These are phyloP conservation scores for Eurois occulta DNA, from an alignment of 2,888 invertebrate genomes.

Conservation along the genomic window DNA sequence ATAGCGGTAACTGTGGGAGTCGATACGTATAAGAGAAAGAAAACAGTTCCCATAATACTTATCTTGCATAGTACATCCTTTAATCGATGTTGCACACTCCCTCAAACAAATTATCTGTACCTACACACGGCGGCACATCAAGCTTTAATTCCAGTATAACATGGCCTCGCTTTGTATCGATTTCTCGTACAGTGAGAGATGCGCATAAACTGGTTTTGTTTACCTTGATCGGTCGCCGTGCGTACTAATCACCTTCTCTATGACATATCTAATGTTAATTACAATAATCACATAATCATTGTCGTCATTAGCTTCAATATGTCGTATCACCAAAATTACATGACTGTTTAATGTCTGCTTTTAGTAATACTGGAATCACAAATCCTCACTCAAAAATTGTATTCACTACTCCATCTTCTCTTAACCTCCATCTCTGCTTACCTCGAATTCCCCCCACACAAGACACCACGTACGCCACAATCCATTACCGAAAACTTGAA, in stretches of 20 bases:
- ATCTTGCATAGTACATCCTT: background rate
- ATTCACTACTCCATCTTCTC: background rate
- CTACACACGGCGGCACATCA: too few relatives aligned
- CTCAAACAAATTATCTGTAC: background rate
- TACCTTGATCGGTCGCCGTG: too few relatives aligned
- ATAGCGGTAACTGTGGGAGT: background rate
- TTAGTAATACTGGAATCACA: background rate
- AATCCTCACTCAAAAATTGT: background rate
- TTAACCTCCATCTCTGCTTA: background rate
- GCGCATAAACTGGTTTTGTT: too few relatives aligned
- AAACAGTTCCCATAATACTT: too few relatives aligned
- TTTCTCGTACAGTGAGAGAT: too few relatives aligned
- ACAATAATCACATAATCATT: background rate
- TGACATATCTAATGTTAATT: background rate
- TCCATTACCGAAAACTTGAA: conserved; percentile 26
- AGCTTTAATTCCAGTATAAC: too few relatives aligned
- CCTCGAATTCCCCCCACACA: background rate
- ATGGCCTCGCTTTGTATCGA: too few relatives aligned
- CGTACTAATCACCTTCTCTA: background rate
- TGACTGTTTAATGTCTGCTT: background rate
- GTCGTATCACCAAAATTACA: background rate
- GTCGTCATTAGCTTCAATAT: background rate
- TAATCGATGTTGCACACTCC: background rate
- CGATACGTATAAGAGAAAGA: background rate
- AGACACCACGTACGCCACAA: conserved; percentile 11